These are phyloP conservation scores for Porites evermanni DNA, from an alignment of 92 coral and sea anemone genomes.

Conservation along the genomic window DNA sequence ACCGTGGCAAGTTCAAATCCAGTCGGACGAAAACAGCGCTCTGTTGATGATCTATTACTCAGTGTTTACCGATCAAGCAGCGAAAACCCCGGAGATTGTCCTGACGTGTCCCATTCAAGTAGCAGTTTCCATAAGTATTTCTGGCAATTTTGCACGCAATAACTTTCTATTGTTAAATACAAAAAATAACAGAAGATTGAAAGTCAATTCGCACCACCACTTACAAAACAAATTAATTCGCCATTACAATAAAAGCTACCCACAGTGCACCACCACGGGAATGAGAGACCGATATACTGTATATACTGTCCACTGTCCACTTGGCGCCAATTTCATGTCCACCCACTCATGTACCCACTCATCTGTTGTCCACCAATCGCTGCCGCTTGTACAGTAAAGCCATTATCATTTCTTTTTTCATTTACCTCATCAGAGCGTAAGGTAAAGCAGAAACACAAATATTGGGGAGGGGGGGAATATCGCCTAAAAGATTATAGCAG, in stretches of 20 bases:
- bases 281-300: not conserved
- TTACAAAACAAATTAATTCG: conserved; percentile 3
- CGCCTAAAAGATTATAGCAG: no score
- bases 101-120: not conserved
- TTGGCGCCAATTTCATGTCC: not conserved
- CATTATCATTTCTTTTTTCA: no score
- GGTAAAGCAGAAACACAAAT: no score
- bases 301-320: not conserved
- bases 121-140: not conserved
- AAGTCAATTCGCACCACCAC: not conserved
- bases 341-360: no score
- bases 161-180: conserved; percentile 13
- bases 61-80: not conserved
- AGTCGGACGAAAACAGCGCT: not conserved
- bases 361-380: no score
- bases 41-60: conserved; percentile 9
- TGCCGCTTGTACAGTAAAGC: no score
- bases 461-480: no score
- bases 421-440: no score
- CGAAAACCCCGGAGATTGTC: not conserved
- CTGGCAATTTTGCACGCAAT: not conserved
- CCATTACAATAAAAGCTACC: conserved; percentile 35
- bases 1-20: not conserved
- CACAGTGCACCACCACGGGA: conserved; percentile 18
- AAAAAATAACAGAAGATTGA: not conserved